These are phyloP conservation scores for Acronicta aceris DNA, from an alignment of 2,888 invertebrate species.

Conservation along the genomic window DNA sequence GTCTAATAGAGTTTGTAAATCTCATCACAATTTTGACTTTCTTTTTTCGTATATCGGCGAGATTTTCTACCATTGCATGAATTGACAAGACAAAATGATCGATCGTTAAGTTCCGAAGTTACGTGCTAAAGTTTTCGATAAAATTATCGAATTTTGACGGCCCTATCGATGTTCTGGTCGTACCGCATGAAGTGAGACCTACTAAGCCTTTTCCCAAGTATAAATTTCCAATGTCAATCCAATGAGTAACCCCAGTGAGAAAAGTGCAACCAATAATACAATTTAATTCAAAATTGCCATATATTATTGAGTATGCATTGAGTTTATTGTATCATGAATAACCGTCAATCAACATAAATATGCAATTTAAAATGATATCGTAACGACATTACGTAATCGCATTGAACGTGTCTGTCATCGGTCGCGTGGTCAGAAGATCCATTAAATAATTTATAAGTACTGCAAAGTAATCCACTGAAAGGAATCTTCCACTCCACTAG, in stretches of 20 bases:
- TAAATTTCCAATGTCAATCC: background rate
- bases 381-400: constrained; percentile 48
- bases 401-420: constrained; percentile 39
- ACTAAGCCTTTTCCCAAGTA: no score
- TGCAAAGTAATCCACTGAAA: constrained; percentile 56
- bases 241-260: background rate
- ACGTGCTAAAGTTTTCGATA: no score
- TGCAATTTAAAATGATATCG: constrained; percentile 43
- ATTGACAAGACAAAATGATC: no score
- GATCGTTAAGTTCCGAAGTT: no score
- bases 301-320: background rate
- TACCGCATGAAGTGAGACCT: no score
- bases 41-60: no score
- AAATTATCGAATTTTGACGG: no score
- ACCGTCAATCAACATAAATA: constrained; percentile 30
- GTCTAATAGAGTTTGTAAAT: no score
- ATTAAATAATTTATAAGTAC: constrained; percentile 65
- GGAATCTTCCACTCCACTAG: constrained; percentile 69
- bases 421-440: constrained; percentile 47
- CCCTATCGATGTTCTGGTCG: no score
- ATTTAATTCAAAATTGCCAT: background rate
- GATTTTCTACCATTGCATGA: no score
- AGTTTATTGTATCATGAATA: constrained; percentile 11
- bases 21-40: no score
- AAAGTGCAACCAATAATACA: constrained; percentile 1